Percentiles rank a stretch among this genome's conserved stretches.
Evolutionary conservation across 2,888 invertebrate species (phyloP).

Genomic region (Eupsilia transversa): DNA sequence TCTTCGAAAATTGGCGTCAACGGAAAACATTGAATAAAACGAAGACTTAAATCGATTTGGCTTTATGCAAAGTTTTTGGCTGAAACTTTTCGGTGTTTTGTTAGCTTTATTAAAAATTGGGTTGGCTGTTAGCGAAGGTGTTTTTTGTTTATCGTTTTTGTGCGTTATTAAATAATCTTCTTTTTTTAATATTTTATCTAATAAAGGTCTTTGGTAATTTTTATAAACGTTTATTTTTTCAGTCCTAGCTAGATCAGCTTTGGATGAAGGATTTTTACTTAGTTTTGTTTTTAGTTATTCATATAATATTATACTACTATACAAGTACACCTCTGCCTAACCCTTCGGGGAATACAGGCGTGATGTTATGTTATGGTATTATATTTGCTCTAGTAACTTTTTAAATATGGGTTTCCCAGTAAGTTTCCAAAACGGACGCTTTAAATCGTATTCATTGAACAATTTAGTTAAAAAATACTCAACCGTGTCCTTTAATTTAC

Average conservation of each 20-base stretch:
- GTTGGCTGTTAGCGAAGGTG: not conserved
- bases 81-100: slow-evolving; percentile 34
- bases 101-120: slow-evolving; percentile 51
- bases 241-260: accelerated
- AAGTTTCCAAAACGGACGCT: not conserved
- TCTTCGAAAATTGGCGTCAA: slow-evolving; percentile 33
- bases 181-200: not conserved
- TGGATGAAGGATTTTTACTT: not conserved
- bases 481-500: too few species aligned
- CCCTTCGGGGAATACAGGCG: too few species aligned
- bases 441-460: slow-evolving; percentile 7
- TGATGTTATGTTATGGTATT: too few species aligned
- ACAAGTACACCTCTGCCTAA: too few species aligned
- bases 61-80: slow-evolving; percentile 47
- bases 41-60: slow-evolving; percentile 45
- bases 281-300: not conserved
- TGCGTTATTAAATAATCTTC: slow-evolving; percentile 20
- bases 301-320: too few species aligned
- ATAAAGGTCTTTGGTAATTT: slow-evolving; percentile 2
- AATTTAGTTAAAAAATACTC: not conserved
- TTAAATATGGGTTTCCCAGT: not conserved
- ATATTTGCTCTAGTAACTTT: not conserved
- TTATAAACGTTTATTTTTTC: not conserved
- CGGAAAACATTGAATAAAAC: slow-evolving; percentile 43
- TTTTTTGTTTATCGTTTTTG: slow-evolving; percentile 41